Evolutionary conservation across 2,888 invertebrate species (phyloP).

Genomic region (Melanophora roralis): DNA sequence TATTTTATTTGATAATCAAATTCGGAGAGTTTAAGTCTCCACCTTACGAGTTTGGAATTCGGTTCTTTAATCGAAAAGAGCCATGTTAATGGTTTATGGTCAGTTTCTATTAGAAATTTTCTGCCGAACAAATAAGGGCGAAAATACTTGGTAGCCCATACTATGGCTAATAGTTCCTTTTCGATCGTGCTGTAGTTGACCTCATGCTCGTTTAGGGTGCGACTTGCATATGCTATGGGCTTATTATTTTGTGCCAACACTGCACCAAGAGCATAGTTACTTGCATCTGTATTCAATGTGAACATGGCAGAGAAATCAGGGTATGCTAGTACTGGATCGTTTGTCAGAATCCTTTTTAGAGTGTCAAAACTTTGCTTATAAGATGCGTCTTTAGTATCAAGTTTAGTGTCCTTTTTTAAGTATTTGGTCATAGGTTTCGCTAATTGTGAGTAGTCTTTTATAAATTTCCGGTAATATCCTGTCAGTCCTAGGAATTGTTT

Average conservation of each 20-base stretch:
- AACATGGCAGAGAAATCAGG: conserved; percentile 60
- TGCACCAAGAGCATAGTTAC: conserved; percentile 9
- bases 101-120: conserved; percentile 35
- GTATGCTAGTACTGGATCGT: conserved; percentile 52
- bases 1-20: conserved; percentile 49
- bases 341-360: conserved; percentile 34
- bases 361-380: conserved; percentile 43
- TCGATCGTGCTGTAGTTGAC: conserved; percentile 44
- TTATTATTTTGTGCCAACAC: conserved; percentile 39
- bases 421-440: conserved; percentile 46
- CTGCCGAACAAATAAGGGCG: conserved; percentile 32
- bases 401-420: conserved; percentile 34
- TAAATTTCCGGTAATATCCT: conserved; percentile 60
- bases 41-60: conserved; percentile 40
- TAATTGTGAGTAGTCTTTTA: conserved; percentile 47
- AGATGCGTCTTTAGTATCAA: conserved; percentile 15
- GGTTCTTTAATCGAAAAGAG: conserved; percentile 52
- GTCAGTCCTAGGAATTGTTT: conserved; percentile 58
- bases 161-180: conserved; percentile 36
- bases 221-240: conserved; percentile 33
- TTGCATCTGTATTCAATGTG: conserved; percentile 25
- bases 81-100: conserved; percentile 40
- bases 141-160: conserved; percentile 44
- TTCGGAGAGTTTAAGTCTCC: conserved; percentile 48
- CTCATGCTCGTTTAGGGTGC: conserved; percentile 49